Conservation (phyloP, 2,113 vertebrate species). For the Columba janthina region DNA sequence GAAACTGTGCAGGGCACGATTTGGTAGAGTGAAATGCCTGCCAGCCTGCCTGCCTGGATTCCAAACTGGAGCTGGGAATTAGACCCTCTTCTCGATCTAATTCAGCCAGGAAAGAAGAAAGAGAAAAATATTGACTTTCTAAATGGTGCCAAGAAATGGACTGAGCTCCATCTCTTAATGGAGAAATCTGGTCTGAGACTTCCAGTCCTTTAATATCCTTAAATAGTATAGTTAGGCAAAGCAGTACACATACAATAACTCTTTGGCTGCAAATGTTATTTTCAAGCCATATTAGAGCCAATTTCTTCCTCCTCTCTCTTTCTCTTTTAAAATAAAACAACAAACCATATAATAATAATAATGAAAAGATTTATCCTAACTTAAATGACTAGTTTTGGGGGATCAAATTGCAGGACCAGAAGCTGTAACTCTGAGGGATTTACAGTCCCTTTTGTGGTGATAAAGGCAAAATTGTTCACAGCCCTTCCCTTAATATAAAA, state of each 20-base stretch:
- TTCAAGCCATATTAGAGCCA: neutral
- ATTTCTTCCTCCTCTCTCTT: neutral
- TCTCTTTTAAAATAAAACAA: neutral
- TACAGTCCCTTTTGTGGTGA: slow-evolving; percentile 28
- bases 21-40: neutral
- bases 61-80: neutral
- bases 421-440: slow-evolving; percentile 21
- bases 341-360: slow-evolving; percentile 2
- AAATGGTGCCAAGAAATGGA: neutral
- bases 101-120: neutral
- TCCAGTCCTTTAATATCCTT: neutral
- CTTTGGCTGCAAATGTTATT: neutral
- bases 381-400: neutral
- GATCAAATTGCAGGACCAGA: slow-evolving; percentile 15
- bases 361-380: slow-evolving; percentile 10
- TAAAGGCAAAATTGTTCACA: slow-evolving; percentile 44
- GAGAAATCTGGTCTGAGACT: neutral
- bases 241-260: neutral
- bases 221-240: neutral
- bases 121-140: slow-evolving; percentile 23
- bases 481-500: slow-evolving; percentile 25
- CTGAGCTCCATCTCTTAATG: neutral
- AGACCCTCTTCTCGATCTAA: neutral
- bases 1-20: neutral
- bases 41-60: neutral